These are phyloP conservation scores for Lasioglossum vierecki DNA, from an alignment of 2,888 invertebrate species.

Conservation along the genomic window DNA sequence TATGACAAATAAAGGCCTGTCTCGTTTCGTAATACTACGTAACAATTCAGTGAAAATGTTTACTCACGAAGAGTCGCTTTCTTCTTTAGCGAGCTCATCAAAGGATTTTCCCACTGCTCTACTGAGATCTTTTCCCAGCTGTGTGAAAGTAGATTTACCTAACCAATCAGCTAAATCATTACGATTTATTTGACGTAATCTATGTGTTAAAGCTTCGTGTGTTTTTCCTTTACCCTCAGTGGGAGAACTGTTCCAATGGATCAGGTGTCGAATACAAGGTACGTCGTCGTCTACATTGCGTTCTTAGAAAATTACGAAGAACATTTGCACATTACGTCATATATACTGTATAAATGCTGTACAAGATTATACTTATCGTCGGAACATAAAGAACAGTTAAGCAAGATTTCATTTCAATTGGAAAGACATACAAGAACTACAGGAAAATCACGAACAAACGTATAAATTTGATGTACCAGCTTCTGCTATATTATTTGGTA, in stretches of 20 bases:
- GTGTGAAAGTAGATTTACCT: constrained; percentile 85
- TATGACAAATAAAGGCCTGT: background rate
- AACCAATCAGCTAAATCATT: constrained; percentile 87
- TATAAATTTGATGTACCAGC: constrained; percentile 79
- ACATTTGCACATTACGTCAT: background rate
- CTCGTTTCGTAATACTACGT: background rate
- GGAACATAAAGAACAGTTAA: background rate
- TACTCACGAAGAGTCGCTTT: constrained; percentile 60
- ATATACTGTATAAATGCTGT: background rate
- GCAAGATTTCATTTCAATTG: background rate
- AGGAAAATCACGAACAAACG: background rate
- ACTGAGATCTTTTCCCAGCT: constrained; percentile 85
- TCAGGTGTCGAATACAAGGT: constrained; percentile 86
- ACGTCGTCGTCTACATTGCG: constrained; percentile 84
- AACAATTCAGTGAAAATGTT: background rate
- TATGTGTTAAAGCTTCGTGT: constrained; percentile 85
- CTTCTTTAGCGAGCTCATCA: constrained; percentile 67
- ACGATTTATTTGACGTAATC: constrained; percentile 86
- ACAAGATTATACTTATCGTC: background rate
- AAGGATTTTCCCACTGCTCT: constrained; percentile 76
- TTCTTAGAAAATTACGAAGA: constrained; percentile 66
- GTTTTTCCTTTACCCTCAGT: constrained; percentile 86
- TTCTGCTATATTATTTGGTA: constrained; percentile 83
- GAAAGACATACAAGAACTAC: background rate
- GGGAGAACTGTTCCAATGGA: constrained; percentile 86